These are phyloP conservation scores for Aphrophora alni DNA, from an alignment of 2,888 invertebrate genomes.

Conservation along the genomic window DNA sequence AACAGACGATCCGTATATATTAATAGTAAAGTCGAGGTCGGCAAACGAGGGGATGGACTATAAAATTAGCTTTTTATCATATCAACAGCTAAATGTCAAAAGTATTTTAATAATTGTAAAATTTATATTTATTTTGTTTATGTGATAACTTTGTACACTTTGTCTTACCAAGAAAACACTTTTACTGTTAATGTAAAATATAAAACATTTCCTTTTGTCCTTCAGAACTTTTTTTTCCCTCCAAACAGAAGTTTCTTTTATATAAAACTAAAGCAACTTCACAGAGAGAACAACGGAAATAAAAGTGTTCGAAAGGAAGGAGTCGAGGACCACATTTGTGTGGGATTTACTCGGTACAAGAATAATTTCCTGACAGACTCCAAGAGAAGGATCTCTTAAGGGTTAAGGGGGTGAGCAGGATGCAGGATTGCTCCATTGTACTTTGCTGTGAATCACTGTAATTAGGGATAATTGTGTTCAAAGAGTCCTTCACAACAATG, in stretches of 20 bases:
- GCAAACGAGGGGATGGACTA: no score
- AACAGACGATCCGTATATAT: no score
- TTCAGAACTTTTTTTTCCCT: no score
- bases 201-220: no score
- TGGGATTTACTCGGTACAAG: not conserved
- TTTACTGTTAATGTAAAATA: no score
- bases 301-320: not conserved
- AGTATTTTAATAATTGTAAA: no score
- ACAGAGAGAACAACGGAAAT: not conserved
- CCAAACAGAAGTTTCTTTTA: not conserved
- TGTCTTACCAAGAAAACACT: no score
- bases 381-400: conserved; percentile 1
- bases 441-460: not conserved
- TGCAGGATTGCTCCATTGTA: not conserved
- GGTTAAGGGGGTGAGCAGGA: not conserved
- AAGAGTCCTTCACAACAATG: not conserved
- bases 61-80: no score
- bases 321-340: not conserved
- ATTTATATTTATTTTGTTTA: no score
- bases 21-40: no score
- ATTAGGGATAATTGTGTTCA: not conserved
- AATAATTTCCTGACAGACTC: not conserved
- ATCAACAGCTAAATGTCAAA: no score
- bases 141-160: no score
- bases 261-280: not conserved